Percentiles rank a stretch among this genome's conserved stretches.
Conservation (phyloP, 2,113 vertebrate species). For the Microcebus griseorufus region DNA sequence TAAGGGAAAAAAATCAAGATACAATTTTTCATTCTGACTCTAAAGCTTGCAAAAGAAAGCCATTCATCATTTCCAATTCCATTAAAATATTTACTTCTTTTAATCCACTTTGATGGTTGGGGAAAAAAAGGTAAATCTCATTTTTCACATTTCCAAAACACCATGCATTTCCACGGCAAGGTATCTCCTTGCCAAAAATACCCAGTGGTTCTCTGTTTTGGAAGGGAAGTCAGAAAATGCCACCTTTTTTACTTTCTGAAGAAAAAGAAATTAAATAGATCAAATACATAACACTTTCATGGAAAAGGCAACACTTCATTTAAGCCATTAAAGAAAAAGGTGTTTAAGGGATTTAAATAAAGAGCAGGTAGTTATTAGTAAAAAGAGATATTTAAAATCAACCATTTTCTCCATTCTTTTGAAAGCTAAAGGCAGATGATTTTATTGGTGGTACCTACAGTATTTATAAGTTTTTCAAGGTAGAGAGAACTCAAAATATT, state of each 20-base stretch:
- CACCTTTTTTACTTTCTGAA: slow-evolving; percentile 41
- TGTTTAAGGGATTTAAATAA: slow-evolving; percentile 50
- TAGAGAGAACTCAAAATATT: background rate
- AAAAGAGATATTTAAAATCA: background rate
- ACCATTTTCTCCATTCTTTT: background rate
- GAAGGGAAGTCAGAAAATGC: slow-evolving; percentile 14
- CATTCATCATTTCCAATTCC: background rate
- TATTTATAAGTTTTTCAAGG: background rate
- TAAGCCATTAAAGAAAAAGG: slow-evolving; percentile 32
- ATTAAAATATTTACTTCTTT: slow-evolving; percentile 19
- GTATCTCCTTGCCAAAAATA: background rate
- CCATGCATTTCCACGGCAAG: background rate
- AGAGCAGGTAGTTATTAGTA: slow-evolving; percentile 22
- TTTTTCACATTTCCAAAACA: slow-evolving; percentile 6
- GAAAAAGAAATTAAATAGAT: slow-evolving; percentile 52
- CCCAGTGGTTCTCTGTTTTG: background rate
- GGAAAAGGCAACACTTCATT: slow-evolving; percentile 46
- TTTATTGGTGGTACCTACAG: background rate
- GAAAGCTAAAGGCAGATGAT: background rate
- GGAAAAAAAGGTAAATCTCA: background rate
- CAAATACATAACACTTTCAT: slow-evolving; percentile 65
- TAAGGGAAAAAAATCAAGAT: background rate
- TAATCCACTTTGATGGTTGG: background rate
- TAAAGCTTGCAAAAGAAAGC: background rate
- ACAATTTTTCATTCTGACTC: slow-evolving; percentile 48